Conservation (phyloP, 2,888 invertebrate species). For the Pollenia amentaria region DNA sequence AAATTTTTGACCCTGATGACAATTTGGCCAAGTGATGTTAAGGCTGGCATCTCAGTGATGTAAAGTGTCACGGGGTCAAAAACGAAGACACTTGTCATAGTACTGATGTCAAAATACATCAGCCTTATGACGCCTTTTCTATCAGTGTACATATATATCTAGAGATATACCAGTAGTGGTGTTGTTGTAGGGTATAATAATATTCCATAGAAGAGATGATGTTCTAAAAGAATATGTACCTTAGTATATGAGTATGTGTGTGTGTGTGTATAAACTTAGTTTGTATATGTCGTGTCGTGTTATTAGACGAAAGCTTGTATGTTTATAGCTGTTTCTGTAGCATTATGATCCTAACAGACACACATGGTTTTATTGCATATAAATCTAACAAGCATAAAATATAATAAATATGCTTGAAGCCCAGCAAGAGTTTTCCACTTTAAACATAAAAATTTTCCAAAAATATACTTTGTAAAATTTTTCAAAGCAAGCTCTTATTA, state of each 20-base stretch:
- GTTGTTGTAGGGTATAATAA: background rate
- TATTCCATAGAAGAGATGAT: conserved; percentile 2
- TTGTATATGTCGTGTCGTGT: background rate
- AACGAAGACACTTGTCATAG: no score
- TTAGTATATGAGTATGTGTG: no score
- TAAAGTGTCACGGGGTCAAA: no score
- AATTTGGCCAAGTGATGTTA: no score
- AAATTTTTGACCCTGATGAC: no score
- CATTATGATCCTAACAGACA: conserved; percentile 14
- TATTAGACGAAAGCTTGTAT: background rate
- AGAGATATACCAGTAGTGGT: no score
- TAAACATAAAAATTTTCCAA: background rate
- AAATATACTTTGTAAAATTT: background rate
- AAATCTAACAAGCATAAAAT: conserved; percentile 48
- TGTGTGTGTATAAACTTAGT: background rate
- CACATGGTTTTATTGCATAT: conserved; percentile 35
- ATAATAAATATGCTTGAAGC: background rate
- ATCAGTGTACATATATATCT: no score
- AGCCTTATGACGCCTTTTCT: no score
- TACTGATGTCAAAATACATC: no score
- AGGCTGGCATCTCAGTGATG: no score
- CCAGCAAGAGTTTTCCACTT: conserved; percentile 1
- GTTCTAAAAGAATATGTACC: background rate
- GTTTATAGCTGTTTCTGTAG: background rate
- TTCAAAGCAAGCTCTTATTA: background rate